Base-by-base conservation (phyloP, 2,797 vertebrate species). In the Danionella dracula region DNA sequence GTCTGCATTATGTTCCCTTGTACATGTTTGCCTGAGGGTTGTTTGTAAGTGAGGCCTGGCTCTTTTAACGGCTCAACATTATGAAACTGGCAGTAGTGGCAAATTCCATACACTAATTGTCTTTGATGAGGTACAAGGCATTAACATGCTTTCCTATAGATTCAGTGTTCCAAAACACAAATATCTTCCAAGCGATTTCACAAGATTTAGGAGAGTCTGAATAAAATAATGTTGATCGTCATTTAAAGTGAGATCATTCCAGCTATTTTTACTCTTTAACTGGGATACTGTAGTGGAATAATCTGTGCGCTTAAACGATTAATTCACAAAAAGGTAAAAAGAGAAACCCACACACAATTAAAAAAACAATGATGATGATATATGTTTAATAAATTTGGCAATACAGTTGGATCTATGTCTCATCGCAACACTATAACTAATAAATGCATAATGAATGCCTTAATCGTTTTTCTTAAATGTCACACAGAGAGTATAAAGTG, bases 401-500 rank as follows among this genome's bases (percentile, higher is more conserved):
- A 46, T 64, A 49, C 48, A 68, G 17, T 38, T 51, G 48, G 20
- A 54, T 32, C 54, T 56, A 59, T 6, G 7, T n/a, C 35, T 68
- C 59, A 49, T 21, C 16, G 63, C 2, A 66, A 34, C 35, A 51
- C 59, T 20, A n/a, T 13, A 17, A 23, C 44, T 54, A 68, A 34
- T 68, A 10, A 23, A 32, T 68, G 32, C 1, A 20, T 56, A 27
- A 32, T 38, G 31, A 38, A 46, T 1, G 17, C 8, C 21, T 41
- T 60, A 40, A 50, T 10, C 8, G 4, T 37, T n/a, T 61, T 15
- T 61, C 8, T 70, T 67, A 80, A 70, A 71, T 71, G 63, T 83
- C 71, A 78, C 61, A 79, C 23, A 77, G 73, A 64, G 53, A 12
- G 46, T 83, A 81, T 90, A 90, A 90, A 89, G 89, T 89, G 87